These are phyloP conservation scores for Arnoldichthys spilopterus DNA, from an alignment of 2,797 vertebrate genomes.

Conservation along the genomic window DNA sequence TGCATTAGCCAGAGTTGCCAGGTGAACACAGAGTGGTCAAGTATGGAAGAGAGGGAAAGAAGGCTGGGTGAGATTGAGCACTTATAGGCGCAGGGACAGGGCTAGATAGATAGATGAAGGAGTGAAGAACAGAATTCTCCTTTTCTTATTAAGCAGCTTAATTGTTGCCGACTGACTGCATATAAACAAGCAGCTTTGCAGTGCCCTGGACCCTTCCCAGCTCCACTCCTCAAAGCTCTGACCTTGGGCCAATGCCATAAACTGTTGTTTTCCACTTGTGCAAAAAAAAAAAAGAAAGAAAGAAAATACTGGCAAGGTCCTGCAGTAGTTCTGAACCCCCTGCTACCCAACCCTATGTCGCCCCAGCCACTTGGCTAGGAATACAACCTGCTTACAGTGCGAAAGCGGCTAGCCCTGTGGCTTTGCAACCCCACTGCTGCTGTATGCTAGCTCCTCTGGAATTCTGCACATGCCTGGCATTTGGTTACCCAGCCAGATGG, in stretches of 20 bases:
- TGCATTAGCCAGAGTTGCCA: conserved; percentile 74
- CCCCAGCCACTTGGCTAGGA: conserved; percentile 54
- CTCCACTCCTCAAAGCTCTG: conserved; percentile 73
- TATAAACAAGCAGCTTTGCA: conserved; percentile 74
- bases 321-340: conserved; percentile 60
- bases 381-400: conserved; percentile 59
- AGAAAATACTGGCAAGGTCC: conserved; percentile 67
- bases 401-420: conserved; percentile 4
- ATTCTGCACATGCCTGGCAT: conserved; percentile 61
- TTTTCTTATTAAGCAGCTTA: conserved; percentile 70
- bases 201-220: conserved; percentile 73
- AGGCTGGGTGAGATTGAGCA: conserved; percentile 58
- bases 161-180: conserved; percentile 75
- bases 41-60: conserved; percentile 61
- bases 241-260: conserved; percentile 79
- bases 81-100: conserved; percentile 68
- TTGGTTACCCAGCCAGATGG: conserved; percentile 68
- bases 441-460: conserved; percentile 58
- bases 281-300: conserved; percentile 33
- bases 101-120: conserved; percentile 57
- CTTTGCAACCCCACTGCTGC: conserved; percentile 41
- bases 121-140: conserved; percentile 62
- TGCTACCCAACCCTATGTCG: conserved; percentile 48
- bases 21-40: conserved; percentile 63
- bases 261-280: conserved; percentile 77